Evolutionary conservation across 2,797 vertebrate genomes (phyloP).

Genomic region (Tokudaia muenninki): DNA sequence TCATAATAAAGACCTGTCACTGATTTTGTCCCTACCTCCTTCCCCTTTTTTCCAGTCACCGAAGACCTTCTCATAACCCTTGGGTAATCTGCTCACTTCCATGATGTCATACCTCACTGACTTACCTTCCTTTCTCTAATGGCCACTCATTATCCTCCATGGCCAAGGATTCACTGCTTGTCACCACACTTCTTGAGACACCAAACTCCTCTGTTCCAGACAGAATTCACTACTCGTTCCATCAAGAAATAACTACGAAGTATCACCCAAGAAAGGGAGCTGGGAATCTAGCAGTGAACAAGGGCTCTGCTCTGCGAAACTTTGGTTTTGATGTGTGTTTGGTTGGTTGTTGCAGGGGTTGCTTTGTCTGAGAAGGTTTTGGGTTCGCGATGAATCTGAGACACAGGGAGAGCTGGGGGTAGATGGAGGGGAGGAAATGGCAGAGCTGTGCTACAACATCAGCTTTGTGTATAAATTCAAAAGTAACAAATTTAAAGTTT

Average conservation of each 20-base stretch:
- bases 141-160: background rate
- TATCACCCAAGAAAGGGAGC: background rate
- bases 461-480: background rate
- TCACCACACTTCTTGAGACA: background rate
- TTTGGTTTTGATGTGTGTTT: background rate
- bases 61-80: background rate
- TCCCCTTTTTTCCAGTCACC: background rate
- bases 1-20: background rate
- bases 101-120: background rate
- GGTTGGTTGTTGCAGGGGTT: too few species aligned
- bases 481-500: background rate
- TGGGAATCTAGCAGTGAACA: background rate
- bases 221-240: background rate
- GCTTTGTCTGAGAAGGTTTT: background rate
- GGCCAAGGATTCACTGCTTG: fast-evolving
- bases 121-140: background rate
- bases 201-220: background rate
- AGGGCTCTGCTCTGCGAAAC: background rate
- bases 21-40: background rate
- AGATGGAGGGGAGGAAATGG: fast-evolving
- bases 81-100: background rate
- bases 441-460: background rate
- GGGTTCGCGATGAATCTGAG: background rate
- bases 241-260: background rate
- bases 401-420: background rate